Percentiles rank a stretch among this genome's conserved stretches.
These are phyloP conservation scores for Cheilosia impressa DNA, from an alignment of 2,888 invertebrate species.

Conservation along the genomic window DNA sequence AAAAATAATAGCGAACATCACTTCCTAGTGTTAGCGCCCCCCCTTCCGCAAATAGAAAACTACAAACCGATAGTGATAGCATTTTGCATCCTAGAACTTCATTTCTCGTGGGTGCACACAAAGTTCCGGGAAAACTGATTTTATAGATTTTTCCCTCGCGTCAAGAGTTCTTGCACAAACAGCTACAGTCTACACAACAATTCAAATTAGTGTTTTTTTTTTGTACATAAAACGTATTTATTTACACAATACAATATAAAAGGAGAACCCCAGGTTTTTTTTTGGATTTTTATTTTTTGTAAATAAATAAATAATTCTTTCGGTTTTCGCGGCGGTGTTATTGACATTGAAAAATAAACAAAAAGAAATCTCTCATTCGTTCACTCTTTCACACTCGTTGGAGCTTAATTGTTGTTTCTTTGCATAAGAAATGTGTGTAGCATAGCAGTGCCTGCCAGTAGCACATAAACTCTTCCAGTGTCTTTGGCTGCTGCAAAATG, in stretches of 20 bases:
- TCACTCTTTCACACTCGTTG: conserved; percentile 54
- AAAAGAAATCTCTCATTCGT: conserved; percentile 61
- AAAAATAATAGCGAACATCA: background rate
- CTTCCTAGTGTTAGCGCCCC: conserved; percentile 5
- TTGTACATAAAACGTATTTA: background rate
- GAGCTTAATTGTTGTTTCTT: conserved; percentile 30
- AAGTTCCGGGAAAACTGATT: conserved; percentile 33
- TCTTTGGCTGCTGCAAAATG: conserved; percentile 63
- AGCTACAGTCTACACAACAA: background rate
- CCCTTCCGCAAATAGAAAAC: conserved; percentile 56
- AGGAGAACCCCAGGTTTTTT: conserved; percentile 7
- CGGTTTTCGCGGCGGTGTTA: conserved; percentile 65
- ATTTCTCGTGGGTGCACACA: conserved; percentile 49
- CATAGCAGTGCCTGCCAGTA: conserved; percentile 13
- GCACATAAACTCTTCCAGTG: conserved; percentile 66
- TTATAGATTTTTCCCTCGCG: conserved; percentile 68
- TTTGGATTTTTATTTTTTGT: conserved; percentile 34
- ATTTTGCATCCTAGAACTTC: conserved; percentile 55
- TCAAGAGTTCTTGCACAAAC: background rate
- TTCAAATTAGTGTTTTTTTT: background rate
- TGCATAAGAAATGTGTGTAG: conserved; percentile 52
- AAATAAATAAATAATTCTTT: conserved; percentile 68
- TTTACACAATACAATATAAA: conserved; percentile 26
- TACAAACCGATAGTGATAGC: conserved; percentile 62
- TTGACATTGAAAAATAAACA: conserved; percentile 76